Evolutionary conservation across 2,113 vertebrate genomes (phyloP).

Genomic region (Crotalus tigris): DNA sequence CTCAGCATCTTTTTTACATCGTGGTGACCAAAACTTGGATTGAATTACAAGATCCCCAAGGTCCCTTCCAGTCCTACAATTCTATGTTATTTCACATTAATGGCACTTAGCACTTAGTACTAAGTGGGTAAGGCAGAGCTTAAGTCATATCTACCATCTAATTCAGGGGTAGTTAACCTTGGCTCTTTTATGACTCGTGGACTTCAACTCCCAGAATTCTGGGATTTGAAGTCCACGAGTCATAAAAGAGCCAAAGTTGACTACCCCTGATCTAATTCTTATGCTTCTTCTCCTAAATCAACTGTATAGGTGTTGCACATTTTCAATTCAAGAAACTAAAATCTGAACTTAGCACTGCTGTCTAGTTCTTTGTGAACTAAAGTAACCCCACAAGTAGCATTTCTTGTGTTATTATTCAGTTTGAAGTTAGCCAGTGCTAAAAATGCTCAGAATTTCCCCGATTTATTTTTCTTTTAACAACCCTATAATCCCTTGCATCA

Average conservation of each 20-base stretch:
- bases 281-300: background rate
- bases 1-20: no score
- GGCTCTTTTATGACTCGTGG: no score
- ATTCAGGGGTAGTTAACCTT: no score
- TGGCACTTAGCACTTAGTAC: background rate
- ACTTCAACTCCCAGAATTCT: no score
- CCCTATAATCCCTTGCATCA: background rate
- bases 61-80: background rate
- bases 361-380: conserved; percentile 1
- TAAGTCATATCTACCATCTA: background rate
- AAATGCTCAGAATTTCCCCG: background rate
- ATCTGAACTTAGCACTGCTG: conserved; percentile 7
- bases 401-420: background rate
- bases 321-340: background rate
- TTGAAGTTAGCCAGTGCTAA: background rate
- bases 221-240: no score
- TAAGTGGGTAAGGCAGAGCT: background rate
- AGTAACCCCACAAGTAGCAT: background rate
- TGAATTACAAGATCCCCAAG: background rate
- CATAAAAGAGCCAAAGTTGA: no score
- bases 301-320: background rate
- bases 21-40: background rate
- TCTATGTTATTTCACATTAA: background rate
- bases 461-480: background rate
- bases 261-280: background rate